Conservation (phyloP, 2,888 invertebrate genomes). For the Hymenopus coronatus region DNA sequence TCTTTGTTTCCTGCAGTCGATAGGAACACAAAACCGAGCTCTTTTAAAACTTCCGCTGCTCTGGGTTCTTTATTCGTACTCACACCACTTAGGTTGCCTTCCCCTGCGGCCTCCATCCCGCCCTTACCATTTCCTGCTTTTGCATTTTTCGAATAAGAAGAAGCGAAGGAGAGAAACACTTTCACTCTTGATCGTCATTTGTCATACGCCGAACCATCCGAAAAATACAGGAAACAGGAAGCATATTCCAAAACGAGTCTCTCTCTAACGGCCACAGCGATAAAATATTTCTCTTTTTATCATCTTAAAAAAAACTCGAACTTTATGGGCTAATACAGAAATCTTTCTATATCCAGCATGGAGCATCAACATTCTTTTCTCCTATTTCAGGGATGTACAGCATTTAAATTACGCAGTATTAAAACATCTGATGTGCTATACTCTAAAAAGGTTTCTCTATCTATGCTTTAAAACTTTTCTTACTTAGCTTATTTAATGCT, state of each 20-base stretch:
- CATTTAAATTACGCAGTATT: too few species aligned
- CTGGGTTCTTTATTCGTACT: background rate
- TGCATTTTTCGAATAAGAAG: background rate
- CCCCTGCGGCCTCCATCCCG: background rate
- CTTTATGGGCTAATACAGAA: slow-evolving; percentile 30
- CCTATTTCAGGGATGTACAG: background rate
- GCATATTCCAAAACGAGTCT: slow-evolving; percentile 22
- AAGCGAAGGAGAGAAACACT: background rate
- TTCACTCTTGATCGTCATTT: slow-evolving; percentile 27
- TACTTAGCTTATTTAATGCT: too few species aligned
- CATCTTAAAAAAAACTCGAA: slow-evolving; percentile 18
- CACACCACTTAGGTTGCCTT: background rate
- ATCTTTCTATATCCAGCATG: slow-evolving; percentile 19
- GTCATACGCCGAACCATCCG: slow-evolving; percentile 29
- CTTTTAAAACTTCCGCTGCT: slow-evolving; percentile 1
- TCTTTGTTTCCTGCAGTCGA: background rate
- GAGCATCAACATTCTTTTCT: slow-evolving; percentile 1
- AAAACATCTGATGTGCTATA: too few species aligned
- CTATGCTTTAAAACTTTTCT: too few species aligned
- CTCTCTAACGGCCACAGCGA: slow-evolving; percentile 15
- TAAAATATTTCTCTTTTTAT: slow-evolving; percentile 14
- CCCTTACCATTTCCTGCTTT: background rate
- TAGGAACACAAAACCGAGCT: background rate
- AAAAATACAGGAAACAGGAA: slow-evolving; percentile 30
- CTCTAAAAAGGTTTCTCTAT: too few species aligned